Evolutionary conservation across 2,113 vertebrate species (phyloP), one percentile per base, ranked within the genome.

Genomic region (Arvicanthis niloticus): DNA sequence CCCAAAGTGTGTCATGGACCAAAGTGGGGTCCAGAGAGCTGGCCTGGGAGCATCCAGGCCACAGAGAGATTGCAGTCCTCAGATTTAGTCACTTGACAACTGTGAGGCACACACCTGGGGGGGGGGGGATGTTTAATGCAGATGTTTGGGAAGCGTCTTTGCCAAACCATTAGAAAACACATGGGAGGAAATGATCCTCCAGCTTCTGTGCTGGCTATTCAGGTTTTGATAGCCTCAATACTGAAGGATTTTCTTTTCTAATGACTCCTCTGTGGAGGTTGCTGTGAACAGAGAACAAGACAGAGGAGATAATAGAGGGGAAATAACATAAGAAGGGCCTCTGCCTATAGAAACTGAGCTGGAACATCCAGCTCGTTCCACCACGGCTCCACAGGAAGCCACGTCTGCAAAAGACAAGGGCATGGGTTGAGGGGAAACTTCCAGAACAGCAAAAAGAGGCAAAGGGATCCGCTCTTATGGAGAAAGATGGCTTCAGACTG

Each of bases 111-210:
- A 82, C 94, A 95, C 95, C 88, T 96, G 91, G 72, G 48, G 81
- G 81, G 92, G 53, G 48, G 81, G 2, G 81, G 37, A 73, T 56
- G 48, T 34, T 82, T 72, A 77, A 16, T 24, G 77, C 97, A 97
- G 89, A 86, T 92, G 91, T 94, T 91, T 92, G 82, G 89, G 60
- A 96, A 84, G 76, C 24, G 24, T 88, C 93, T 95, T 96, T 94
- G 91, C 95, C 93, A 96, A 96, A 93, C 1, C 42, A 77, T 95
- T 73, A 80, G 72, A 91, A 96, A 95, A 80, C 9, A 24, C 91
- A 68, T 10, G 72, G 5, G 67, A 91, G 93, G 72, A 94, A 94
- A 96, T 94, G 76, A 87, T 72, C 70, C 60, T 94, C 40, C 53
- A 0, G 15, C 19, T 84, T 89, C 76, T 91, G 31, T 0, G 6